These are phyloP conservation scores for Oryctes rhinoceros DNA, from an alignment of 1,140 invertebrate genomes.

Conservation along the genomic window DNA sequence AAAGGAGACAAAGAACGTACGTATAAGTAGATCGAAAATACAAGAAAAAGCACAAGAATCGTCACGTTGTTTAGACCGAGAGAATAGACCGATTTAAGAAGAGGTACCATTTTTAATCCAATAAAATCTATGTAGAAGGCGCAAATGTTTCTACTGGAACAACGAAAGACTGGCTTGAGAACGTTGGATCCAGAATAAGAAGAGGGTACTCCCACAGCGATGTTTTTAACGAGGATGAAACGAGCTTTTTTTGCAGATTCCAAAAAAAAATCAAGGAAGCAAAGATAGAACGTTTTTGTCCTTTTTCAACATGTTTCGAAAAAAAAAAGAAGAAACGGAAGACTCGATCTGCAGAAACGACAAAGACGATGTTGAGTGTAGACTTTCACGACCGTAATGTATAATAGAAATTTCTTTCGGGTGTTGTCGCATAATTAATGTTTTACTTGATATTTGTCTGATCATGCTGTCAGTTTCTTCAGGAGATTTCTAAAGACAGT, in stretches of 20 bases:
- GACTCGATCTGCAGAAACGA: neutral
- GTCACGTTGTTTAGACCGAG: too few relatives aligned
- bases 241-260: neutral
- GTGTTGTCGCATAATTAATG: neutral
- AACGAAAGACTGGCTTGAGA: neutral
- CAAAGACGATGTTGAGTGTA: too few relatives aligned
- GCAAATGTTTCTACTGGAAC: too few relatives aligned
- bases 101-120: neutral
- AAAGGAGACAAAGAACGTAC: conserved; percentile 54
- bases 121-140: neutral
- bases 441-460: neutral
- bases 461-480: too few relatives aligned
- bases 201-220: neutral
- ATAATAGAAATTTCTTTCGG: too few relatives aligned
- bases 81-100: conserved; percentile 20
- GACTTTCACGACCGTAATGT: too few relatives aligned
- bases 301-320: neutral
- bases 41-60: conserved; percentile 56
- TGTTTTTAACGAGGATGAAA: neutral
- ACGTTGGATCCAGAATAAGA: neutral
- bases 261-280: too few relatives aligned
- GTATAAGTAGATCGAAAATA: conserved; percentile 55
- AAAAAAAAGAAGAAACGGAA: neutral
- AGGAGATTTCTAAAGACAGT: neutral
- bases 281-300: neutral